These are phyloP conservation scores for Caenorhabditis virilis DNA, from an alignment of 2,888 invertebrate genomes.

Conservation along the genomic window DNA sequence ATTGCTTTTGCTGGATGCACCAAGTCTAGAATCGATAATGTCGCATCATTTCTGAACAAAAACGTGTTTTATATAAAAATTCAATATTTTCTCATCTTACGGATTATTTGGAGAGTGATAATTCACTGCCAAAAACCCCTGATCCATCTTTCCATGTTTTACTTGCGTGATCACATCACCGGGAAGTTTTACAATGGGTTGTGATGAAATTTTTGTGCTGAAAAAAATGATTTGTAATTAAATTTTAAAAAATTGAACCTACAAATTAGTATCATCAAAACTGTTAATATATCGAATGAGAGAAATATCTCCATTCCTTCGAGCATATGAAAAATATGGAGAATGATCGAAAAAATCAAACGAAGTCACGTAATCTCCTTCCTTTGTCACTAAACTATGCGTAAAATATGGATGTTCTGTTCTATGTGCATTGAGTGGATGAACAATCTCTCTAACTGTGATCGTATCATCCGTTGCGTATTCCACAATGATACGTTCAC, in stretches of 20 bases:
- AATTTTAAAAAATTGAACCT: slow-evolving; percentile 1
- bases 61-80: too few relatives aligned
- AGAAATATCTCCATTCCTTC: slow-evolving; percentile 23
- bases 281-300: slow-evolving; percentile 30
- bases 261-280: slow-evolving; percentile 36
- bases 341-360: slow-evolving; percentile 33
- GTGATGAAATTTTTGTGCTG: slow-evolving; percentile 31
- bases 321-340: slow-evolving; percentile 30
- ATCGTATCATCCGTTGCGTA: slow-evolving; percentile 24
- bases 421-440: slow-evolving; percentile 21
- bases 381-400: slow-evolving; percentile 13
- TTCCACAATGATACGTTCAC: slow-evolving; percentile 33
- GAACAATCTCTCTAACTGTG: slow-evolving; percentile 32
- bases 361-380: slow-evolving; percentile 22
- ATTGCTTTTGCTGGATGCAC: slow-evolving; percentile 14
- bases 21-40: slow-evolving; percentile 21
- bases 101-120: slow-evolving; percentile 14
- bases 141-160: slow-evolving; percentile 18
- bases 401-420: slow-evolving; percentile 16
- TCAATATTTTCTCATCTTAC: slow-evolving; percentile 10
- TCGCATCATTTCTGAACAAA: slow-evolving; percentile 19
- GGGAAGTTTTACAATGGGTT: slow-evolving; percentile 16
- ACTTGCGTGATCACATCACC: slow-evolving; percentile 18
- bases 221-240: not conserved
- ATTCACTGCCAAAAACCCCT: slow-evolving; percentile 22